Conservation (phyloP, 2,888 invertebrate genomes). For the Xanthorhoe designata region DNA sequence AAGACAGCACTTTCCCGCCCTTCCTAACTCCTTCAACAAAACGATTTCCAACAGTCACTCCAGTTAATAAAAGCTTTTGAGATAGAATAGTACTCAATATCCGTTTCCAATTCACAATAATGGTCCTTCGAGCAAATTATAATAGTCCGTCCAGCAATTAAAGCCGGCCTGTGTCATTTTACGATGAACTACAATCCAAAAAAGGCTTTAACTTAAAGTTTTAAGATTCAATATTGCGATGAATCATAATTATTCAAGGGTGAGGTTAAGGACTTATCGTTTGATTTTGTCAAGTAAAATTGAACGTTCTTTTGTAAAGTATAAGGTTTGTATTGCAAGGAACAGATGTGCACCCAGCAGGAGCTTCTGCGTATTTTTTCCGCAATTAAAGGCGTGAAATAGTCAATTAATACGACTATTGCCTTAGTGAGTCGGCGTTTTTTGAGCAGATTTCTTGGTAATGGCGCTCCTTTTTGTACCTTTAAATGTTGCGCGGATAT, state of each 20-base stretch:
- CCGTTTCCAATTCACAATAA: conserved; percentile 40
- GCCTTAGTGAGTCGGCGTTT: conserved; percentile 39
- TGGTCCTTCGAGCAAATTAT: conserved; percentile 32
- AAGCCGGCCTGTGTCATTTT: conserved; percentile 13
- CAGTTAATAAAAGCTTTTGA: conserved; percentile 37
- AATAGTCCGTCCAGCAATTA: conserved; percentile 29
- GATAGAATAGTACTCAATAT: conserved; percentile 43
- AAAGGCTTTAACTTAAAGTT: background rate
- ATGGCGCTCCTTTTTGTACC: conserved; percentile 26
- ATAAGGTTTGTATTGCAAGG: conserved; percentile 1
- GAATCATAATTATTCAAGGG: background rate
- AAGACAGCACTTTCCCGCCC: background rate
- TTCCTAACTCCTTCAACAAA: background rate
- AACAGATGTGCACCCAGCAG: background rate
- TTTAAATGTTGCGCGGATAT: conserved; percentile 19
- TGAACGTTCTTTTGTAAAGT: background rate
- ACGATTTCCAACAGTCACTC: conserved; percentile 23
- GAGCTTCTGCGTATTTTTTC: conserved; percentile 16
- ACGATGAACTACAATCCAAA: background rate
- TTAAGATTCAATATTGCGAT: conserved; percentile 12
- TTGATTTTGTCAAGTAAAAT: background rate
- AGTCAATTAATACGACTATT: conserved; percentile 38
- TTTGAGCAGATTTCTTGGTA: conserved; percentile 36
- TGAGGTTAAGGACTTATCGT: background rate
- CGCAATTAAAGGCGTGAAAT: conserved; percentile 39